phyloP scores from a whole-genome alignment of 2,888 invertebrate species.

The Trissonchulus sp. region DNA sequence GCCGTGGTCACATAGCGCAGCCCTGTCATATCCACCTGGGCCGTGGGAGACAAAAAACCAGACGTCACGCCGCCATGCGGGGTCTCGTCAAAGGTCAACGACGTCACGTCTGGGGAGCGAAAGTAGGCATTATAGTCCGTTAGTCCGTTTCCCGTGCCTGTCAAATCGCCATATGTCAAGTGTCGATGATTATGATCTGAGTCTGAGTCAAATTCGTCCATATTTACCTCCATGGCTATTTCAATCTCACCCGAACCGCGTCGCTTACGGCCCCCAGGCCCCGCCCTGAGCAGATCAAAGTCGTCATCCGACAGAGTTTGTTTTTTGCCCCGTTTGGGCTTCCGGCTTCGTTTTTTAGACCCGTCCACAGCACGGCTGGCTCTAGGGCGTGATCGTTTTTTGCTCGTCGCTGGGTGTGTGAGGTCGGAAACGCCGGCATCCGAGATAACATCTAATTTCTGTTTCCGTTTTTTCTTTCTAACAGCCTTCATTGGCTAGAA shows the following conservation, averaged over 20 bases:
- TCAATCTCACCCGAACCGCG: neutral
- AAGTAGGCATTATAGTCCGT: neutral
- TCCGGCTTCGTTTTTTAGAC: no score
- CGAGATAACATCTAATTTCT: no score
- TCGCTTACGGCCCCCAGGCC: neutral
- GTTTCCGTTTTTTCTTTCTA: no score
- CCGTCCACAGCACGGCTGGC: no score
- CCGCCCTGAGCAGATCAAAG: no score
- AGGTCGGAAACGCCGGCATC: no score
- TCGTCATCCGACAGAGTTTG: no score
- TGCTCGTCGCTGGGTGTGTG: no score
- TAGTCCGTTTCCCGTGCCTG: neutral
- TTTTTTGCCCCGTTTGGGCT: no score
- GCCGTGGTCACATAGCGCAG: neutral
- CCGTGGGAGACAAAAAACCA: neutral
- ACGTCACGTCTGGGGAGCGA: neutral
- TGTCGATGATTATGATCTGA: neutral
- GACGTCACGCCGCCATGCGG: neutral
- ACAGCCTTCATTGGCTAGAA: no score
- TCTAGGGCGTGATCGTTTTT: no score
- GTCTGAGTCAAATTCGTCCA: neutral
- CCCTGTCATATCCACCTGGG: neutral
- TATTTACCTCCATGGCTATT: neutral
- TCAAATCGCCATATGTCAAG: neutral
- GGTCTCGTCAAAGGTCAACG: neutral